Base-by-base conservation (phyloP, 2,113 vertebrate species). In the Brachirus orientalis region DNA sequence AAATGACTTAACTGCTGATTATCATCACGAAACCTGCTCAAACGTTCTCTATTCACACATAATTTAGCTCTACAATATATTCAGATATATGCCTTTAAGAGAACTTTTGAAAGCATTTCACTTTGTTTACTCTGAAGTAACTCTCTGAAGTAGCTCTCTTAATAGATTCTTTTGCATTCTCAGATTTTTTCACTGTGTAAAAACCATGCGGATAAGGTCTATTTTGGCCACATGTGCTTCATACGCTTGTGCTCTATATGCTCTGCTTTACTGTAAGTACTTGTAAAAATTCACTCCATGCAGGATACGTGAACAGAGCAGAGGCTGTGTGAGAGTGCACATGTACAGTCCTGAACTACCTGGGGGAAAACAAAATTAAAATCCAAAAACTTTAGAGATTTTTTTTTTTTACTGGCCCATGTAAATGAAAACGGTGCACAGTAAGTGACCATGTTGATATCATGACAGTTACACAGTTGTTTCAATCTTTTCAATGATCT, bases 401-500 rank as follows among this genome's bases (percentile, higher is more conserved):
- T 72, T 63, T 13, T 33, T 50, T 74, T 63, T 51, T 63, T 16
- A 59, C 53, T 55, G 66, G 66, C 74, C 70, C 43, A 14, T 19
- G 47, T 66, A 17, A 44, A 50, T 61, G 71, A 71, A 82, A 63
- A 76, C 69, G 70, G 17, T 4, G 44, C 37, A 18, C 65, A 58
- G 72, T 35, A 20, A 58, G 44, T 8, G 41, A 76, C 65, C 63
- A 14, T 10, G 18, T 20, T 10, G 5, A 41, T 6, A 20, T 11
- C 36, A n/a, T 10, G 59, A 69, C 36, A 36, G 72, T 96, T 92
- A 99, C 88, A 99, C 97, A 47, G 96, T 98, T 85, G 97, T 99
- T 92, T 99, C 97, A 66, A 99, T 99, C 62, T 97, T 99, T 89
- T 99, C 97, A 0, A 99, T 99, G 91, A 99, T 96, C 82, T 99